phyloP scores from a whole-genome alignment of 2,113 vertebrate species.

The Suncus etruscus region DNA sequence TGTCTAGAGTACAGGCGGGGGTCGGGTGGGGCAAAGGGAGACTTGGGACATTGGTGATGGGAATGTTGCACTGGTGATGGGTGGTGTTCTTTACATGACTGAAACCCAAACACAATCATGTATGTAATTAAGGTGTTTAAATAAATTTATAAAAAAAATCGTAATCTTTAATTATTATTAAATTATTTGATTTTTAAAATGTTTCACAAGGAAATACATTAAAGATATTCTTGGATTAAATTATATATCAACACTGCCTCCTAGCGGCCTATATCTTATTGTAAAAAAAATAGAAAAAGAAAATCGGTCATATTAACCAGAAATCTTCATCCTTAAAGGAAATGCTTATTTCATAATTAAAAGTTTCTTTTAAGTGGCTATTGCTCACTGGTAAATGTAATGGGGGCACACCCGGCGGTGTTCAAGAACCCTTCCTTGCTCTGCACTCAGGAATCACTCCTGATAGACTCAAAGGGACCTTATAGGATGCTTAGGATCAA shows the following conservation, averaged over 20 bases:
- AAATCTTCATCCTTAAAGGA: neutral
- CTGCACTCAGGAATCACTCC: too few species aligned
- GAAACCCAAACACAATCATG: too few species aligned
- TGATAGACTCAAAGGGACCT: too few species aligned
- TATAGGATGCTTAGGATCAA: too few species aligned
- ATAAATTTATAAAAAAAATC: too few species aligned
- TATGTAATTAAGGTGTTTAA: too few species aligned
- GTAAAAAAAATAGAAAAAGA: neutral
- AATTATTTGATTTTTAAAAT: constrained; percentile 2
- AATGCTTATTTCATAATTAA: neutral
- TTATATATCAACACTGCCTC: constrained; percentile 65
- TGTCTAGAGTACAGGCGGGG: too few species aligned
- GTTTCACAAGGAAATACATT: neutral
- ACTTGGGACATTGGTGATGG: too few species aligned
- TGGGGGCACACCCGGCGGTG: neutral
- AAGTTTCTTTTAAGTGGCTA: constrained; percentile 2
- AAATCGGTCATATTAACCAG: neutral
- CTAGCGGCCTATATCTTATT: constrained; percentile 52
- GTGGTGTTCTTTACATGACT: too few species aligned
- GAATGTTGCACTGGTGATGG: too few species aligned
- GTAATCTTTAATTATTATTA: constrained; percentile 12
- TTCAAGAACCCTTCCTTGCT: too few species aligned
- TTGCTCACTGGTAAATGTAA: constrained; percentile 24
- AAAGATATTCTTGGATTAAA: constrained; percentile 1
- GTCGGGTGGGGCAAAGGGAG: too few species aligned